A percentile compares a stretch with the other conserved stretches of the same genome.
Conservation (phyloP, 35 echinoderm and acorn worm genomes). For the Eucidaris tribuloides region DNA sequence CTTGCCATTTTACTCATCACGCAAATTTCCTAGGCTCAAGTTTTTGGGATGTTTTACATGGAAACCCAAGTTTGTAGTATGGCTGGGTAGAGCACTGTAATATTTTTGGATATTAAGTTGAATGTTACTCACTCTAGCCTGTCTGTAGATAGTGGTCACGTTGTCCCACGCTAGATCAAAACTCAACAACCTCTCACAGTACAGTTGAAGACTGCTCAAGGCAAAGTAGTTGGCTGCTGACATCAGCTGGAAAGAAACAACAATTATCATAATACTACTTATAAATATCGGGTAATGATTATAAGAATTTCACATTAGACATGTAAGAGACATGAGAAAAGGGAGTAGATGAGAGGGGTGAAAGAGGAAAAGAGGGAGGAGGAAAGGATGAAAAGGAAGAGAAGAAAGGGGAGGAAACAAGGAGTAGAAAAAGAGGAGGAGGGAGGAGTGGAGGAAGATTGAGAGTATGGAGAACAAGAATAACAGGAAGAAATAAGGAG, state of each 20-base stretch:
- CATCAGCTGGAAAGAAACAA: slow-evolving; percentile 58
- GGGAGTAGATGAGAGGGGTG: neutral
- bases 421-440: neutral
- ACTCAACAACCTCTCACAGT: slow-evolving; percentile 81
- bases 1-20: no score
- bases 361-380: neutral
- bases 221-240: slow-evolving; percentile 89
- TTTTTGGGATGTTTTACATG: no score
- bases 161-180: slow-evolving; percentile 61
- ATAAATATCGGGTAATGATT: neutral
- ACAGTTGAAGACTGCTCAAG: slow-evolving; percentile 58
- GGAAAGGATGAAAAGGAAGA: neutral
- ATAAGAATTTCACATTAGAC: neutral
- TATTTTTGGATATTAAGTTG: no score
- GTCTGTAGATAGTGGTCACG: slow-evolving; percentile 78
- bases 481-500: no score
- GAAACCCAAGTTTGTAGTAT: no score
- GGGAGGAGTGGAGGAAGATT: neutral
- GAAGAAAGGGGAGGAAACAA: neutral
- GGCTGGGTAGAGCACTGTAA: no score
- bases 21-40: no score
- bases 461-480: no score
- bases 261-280: neutral
- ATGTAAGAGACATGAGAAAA: neutral
- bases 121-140: slow-evolving; percentile 71